Base-by-base conservation (phyloP, 2,113 vertebrate genomes). In the Rattus norvegicus region DNA sequence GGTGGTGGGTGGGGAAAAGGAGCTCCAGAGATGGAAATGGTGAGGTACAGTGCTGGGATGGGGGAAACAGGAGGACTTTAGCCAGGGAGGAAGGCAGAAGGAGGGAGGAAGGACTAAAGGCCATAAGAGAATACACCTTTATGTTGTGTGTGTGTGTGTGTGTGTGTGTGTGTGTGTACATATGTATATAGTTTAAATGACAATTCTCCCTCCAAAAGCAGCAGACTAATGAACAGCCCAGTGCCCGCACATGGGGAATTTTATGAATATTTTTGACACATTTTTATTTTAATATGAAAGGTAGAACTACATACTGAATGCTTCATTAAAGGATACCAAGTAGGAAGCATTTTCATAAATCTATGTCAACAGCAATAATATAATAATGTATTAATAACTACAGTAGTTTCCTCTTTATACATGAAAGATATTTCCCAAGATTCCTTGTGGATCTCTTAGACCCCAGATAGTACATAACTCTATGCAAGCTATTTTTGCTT, bases 271-370 rank as follows among this genome's bases (percentile, higher is more conserved):
- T 47, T 80, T 88, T 54, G 84, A 19, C 36, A 70, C 49, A 56
- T 11, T 83, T 39, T 77, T 70, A 16, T 96, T 86, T 96, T 92
- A 88, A 39, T 94, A 28, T 79, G 84, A 96, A 90, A 85, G 16
- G 28, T 84, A 79, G 54, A 90, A 59, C 79, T 65, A 86, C 16
- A 90, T 72, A 72, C 36, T 63, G 77, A 72, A 89, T 72, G 70
- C 28, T 90, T 94, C 36, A 92, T 77, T 96, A 85, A 94, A 94
- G 54, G 24, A 94, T 49, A 6, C 11, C 22, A 91, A 87, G 56
- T 16, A 91, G 80, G 54, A 90, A 59, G 47, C 28, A 19, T 77
- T 93, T 95, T 83, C 56, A 61, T 61, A 84, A 93, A 84, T 43
- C 39, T 49, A 39, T 59, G 30, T 39, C 63, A 85, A 89, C 47